phyloP scores from a whole-genome alignment of 2,113 vertebrate species.

The Amazona guildingii region DNA sequence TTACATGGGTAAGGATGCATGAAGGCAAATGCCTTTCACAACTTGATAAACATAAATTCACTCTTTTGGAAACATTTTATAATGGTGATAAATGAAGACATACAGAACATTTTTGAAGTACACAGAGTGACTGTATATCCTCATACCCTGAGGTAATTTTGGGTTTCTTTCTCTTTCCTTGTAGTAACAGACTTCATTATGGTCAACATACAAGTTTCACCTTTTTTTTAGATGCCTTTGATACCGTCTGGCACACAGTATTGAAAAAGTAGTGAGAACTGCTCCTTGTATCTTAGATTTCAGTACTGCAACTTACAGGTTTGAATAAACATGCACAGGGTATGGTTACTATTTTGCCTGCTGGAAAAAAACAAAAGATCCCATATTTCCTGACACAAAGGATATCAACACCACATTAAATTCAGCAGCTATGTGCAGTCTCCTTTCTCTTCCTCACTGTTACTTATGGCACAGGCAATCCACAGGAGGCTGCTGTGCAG shows the following conservation, averaged over 20 bases:
- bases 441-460: neutral
- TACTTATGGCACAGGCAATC: neutral
- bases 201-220: neutral
- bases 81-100: conserved; percentile 62
- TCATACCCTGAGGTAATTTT: neutral
- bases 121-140: neutral
- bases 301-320: neutral
- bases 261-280: neutral
- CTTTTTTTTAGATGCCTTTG: neutral
- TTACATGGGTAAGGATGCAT: conserved; percentile 29
- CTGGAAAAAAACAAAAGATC: neutral
- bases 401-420: neutral
- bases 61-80: conserved; percentile 29
- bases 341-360: neutral
- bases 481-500: neutral
- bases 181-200: neutral
- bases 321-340: neutral
- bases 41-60: neutral
- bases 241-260: neutral
- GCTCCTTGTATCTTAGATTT: neutral
- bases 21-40: conserved; percentile 11
- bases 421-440: neutral
- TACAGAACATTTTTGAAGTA: neutral
- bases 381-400: neutral
- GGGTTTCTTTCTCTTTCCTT: neutral